Evolutionary conservation across 2,888 invertebrate species (phyloP).

Genomic region (Horisme vitalbata): DNA sequence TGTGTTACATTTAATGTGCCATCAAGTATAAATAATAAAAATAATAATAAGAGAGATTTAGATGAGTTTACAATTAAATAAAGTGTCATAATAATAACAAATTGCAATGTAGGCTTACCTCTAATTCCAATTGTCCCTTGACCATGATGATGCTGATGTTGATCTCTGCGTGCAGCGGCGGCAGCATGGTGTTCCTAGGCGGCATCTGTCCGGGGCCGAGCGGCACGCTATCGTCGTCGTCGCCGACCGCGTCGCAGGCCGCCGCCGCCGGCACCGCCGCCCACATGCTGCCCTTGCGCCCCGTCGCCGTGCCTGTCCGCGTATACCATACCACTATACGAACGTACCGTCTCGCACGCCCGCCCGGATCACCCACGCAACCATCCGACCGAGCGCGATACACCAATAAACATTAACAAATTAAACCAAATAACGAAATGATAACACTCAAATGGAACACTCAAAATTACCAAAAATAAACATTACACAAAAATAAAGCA

Average conservation of each 20-base stretch:
- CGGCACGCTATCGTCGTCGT: constrained; percentile 79
- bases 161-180: constrained; percentile 90
- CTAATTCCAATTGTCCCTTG: constrained; percentile 95
- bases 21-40: too few relatives aligned
- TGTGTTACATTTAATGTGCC: too few relatives aligned
- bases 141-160: constrained; percentile 94
- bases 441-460: constrained; percentile 75
- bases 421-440: constrained; percentile 56
- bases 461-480: constrained; percentile 68
- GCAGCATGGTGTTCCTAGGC: constrained; percentile 88
- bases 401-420: constrained; percentile 39
- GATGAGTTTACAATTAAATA: too few relatives aligned
- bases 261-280: constrained; percentile 76
- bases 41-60: too few relatives aligned
- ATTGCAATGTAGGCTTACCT: constrained; percentile 69
- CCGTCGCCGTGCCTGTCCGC: constrained; percentile 76
- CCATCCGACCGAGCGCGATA: constrained; percentile 3
- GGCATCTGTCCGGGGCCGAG: constrained; percentile 92
- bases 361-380: constrained; percentile 7
- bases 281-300: constrained; percentile 83
- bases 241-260: constrained; percentile 60
- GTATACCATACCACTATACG: constrained; percentile 15
- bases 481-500: constrained; percentile 78
- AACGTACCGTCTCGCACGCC: not conserved
- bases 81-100: not conserved